phyloP scores from a whole-genome alignment of 2,888 invertebrate genomes.

The Molorchus minor region DNA sequence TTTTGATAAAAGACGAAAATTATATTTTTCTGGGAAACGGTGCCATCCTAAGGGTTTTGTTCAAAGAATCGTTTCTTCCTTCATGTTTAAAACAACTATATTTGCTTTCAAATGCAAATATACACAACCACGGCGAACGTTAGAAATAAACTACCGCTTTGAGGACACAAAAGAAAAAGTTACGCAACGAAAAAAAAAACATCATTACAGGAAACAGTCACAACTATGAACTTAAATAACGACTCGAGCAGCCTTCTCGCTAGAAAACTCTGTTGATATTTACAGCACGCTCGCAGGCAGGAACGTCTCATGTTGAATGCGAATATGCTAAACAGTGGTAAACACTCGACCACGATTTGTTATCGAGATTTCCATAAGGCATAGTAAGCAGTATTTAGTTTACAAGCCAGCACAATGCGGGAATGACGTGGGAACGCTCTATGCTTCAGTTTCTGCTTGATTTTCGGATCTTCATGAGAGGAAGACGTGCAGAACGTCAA shows the following conservation, averaged over 20 bases:
- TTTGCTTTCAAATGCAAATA: too few species aligned
- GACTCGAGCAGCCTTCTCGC: background rate
- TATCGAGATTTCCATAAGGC: background rate
- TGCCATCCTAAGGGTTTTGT: too few species aligned
- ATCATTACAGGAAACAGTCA: background rate
- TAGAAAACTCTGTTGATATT: background rate
- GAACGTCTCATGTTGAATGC: background rate
- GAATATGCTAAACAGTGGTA: slow-evolving; percentile 3
- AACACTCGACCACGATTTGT: background rate
- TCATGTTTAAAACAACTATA: too few species aligned
- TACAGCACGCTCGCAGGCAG: background rate
- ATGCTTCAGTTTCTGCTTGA: too few species aligned
- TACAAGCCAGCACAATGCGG: background rate
- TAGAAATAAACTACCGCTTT: background rate
- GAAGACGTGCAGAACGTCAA: too few species aligned
- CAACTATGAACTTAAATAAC: background rate
- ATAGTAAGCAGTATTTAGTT: background rate
- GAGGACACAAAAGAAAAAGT: background rate
- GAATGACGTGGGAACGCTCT: background rate
- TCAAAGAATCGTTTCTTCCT: too few species aligned
- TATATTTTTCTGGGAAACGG: too few species aligned
- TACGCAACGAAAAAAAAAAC: background rate
- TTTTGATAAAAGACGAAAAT: too few species aligned
- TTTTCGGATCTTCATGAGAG: too few species aligned
- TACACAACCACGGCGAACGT: too few species aligned